These are phyloP conservation scores for Spilogale gracilis DNA, from an alignment of 2,113 vertebrate species.

Conservation along the genomic window DNA sequence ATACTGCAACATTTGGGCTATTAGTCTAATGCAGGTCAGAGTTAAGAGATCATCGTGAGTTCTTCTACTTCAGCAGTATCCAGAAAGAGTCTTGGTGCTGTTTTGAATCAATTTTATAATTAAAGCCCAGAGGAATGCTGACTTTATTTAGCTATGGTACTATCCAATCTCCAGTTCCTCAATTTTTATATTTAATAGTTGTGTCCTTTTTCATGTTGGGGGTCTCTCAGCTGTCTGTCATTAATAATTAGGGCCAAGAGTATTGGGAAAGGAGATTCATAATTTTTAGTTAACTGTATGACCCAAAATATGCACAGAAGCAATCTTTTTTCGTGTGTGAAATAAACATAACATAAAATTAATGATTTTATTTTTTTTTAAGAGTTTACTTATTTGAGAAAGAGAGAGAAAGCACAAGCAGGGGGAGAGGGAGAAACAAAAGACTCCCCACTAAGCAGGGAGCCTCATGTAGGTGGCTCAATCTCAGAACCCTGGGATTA, in stretches of 20 bases:
- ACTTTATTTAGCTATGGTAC: neutral
- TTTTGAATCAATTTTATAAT: neutral
- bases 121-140: neutral
- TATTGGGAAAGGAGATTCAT: neutral
- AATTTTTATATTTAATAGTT: neutral
- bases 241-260: neutral
- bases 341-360: neutral
- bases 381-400: neutral
- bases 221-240: neutral
- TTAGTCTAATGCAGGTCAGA: slow-evolving; percentile 15
- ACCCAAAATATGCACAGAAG: neutral
- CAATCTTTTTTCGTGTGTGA: neutral
- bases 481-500: neutral
- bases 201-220: neutral
- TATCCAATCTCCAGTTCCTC: neutral
- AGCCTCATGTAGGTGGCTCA: neutral
- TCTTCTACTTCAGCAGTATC: neutral
- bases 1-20: neutral
- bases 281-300: slow-evolving; percentile 24
- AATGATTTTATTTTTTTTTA: neutral
- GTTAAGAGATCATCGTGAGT: neutral
- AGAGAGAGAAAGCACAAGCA: neutral
- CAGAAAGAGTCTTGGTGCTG: neutral
- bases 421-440: neutral
- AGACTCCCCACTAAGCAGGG: neutral